A percentile compares a stretch with the other conserved stretches of the same genome.
Conservation (phyloP, 2,113 vertebrate genomes). For the Brachypteracias leptosomus region DNA sequence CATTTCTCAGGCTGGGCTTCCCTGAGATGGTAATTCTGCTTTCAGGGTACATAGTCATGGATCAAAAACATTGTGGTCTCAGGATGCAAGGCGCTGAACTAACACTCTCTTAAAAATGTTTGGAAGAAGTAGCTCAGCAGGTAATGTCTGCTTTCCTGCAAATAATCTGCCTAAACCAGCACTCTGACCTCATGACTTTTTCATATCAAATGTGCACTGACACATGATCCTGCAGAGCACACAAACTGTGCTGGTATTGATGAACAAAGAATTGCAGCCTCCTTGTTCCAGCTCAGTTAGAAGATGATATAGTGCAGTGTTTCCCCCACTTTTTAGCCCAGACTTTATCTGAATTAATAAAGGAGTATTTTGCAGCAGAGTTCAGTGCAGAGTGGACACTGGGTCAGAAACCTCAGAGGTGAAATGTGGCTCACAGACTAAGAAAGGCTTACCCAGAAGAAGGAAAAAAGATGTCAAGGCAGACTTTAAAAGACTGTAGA, state of each 20-base stretch:
- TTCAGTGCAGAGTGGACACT: background rate
- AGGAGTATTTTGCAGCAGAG: background rate
- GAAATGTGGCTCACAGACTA: background rate
- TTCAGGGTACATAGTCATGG: background rate
- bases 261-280: background rate
- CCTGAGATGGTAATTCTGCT: background rate
- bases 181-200: background rate
- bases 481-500: background rate
- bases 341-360: background rate
- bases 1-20: background rate
- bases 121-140: background rate
- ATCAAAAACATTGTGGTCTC: background rate
- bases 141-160: background rate
- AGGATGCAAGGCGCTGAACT: accelerated
- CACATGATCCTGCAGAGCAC: background rate
- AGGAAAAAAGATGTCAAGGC: background rate
- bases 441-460: background rate
- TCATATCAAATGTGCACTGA: background rate
- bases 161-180: background rate
- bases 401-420: background rate
- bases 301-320: background rate
- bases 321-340: background rate
- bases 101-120: background rate
- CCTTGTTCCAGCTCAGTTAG: background rate
- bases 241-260: background rate